These are phyloP conservation scores for Eupithecia pulchellata DNA, from an alignment of 2,888 invertebrate genomes.

Conservation along the genomic window DNA sequence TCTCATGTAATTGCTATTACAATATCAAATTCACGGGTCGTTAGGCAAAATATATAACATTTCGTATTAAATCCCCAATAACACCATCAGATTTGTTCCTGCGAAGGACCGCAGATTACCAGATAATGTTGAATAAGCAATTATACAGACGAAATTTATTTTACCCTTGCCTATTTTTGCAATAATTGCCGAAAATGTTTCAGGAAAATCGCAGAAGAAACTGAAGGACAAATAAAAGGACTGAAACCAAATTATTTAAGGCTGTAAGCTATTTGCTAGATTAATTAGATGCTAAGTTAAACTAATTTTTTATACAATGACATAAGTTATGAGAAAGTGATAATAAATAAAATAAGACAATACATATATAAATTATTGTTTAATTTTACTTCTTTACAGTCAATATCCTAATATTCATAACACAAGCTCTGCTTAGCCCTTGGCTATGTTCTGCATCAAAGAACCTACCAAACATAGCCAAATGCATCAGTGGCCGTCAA, in stretches of 20 bases:
- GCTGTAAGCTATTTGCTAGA: slow-evolving; percentile 34
- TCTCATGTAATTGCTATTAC: not conserved
- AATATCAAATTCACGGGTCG: not conserved
- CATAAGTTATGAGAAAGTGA: slow-evolving; percentile 44
- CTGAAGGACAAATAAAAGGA: slow-evolving; percentile 72
- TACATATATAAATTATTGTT: slow-evolving; percentile 2
- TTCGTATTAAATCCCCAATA: not conserved
- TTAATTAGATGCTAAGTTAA: slow-evolving; percentile 61
- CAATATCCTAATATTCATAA: no score
- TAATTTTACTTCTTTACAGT: not conserved
- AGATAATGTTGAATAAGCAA: not conserved
- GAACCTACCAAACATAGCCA: no score
- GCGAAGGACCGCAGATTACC: not conserved
- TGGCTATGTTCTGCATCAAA: no score
- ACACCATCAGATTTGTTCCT: not conserved
- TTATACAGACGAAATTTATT: not conserved
- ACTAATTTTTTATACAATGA: slow-evolving; percentile 70
- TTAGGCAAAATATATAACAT: not conserved
- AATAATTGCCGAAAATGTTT: slow-evolving; percentile 43
- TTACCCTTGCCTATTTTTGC: not conserved
- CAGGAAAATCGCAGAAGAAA: slow-evolving; percentile 79
- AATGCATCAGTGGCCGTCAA: no score
- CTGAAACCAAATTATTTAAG: slow-evolving; percentile 52
- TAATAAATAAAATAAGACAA: slow-evolving; percentile 50
- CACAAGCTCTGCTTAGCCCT: no score